These are phyloP conservation scores for Podilymbus podiceps DNA, from an alignment of 2,113 vertebrate genomes.

Conservation along the genomic window DNA sequence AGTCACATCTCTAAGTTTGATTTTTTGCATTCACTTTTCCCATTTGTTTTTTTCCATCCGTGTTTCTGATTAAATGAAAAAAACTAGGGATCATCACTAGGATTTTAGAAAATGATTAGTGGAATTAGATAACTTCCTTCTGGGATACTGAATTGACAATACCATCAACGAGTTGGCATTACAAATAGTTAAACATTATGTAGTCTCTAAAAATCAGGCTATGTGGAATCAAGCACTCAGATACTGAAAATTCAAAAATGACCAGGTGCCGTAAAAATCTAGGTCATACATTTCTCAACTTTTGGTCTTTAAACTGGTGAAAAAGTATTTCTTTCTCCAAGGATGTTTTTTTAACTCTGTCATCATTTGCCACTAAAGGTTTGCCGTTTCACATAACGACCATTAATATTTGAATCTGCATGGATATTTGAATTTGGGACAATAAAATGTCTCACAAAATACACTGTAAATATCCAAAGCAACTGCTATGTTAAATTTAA, in stretches of 20 bases:
- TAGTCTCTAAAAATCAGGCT: background rate
- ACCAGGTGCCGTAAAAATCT: background rate
- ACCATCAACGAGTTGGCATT: background rate
- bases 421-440: background rate
- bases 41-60: background rate
- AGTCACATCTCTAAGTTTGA: background rate
- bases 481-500: background rate
- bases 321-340: background rate
- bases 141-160: background rate
- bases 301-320: background rate
- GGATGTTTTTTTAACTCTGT: background rate
- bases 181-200: background rate
- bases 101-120: background rate
- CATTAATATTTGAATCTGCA: background rate
- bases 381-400: background rate
- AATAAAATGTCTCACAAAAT: background rate
- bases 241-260: background rate
- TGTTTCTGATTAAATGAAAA: background rate
- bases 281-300: background rate
- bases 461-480: background rate
- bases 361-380: background rate
- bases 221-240: background rate
- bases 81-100: background rate
- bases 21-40: background rate
- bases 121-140: background rate